Conservation (phyloP, 2,888 invertebrate species). For the Ormyrus nitidulus region DNA sequence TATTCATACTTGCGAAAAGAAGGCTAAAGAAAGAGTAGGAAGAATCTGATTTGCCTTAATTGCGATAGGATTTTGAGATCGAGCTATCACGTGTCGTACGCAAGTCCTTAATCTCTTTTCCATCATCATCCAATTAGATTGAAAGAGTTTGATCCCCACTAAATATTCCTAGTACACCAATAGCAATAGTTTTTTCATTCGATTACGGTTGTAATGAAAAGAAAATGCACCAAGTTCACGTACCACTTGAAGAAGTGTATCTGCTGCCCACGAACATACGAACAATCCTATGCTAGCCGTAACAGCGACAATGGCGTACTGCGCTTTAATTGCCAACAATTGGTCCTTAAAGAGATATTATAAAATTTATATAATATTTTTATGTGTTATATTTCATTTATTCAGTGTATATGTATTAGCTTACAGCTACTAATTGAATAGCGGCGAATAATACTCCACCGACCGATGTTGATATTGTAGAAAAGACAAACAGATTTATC, state of each 20-base stretch:
- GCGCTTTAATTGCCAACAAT: constrained; percentile 59
- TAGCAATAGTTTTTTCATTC: no score
- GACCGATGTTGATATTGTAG: constrained; percentile 49
- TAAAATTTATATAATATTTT: constrained; percentile 12
- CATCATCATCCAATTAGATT: constrained; percentile 33
- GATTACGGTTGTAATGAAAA: not conserved
- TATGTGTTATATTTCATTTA: not conserved
- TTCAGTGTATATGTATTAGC: constrained; percentile 6
- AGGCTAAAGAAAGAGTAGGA: constrained; percentile 43
- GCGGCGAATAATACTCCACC: constrained; percentile 57
- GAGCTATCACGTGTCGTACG: constrained; percentile 30
- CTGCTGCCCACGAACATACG: constrained; percentile 66
- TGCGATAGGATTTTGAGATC: constrained; percentile 39
- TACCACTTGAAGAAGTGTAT: constrained; percentile 63
- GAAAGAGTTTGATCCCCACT: constrained; percentile 38
- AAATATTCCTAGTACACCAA: constrained; percentile 8
- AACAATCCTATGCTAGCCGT: constrained; percentile 64
- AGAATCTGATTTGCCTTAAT: constrained; percentile 30
- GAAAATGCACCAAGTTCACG: not conserved
- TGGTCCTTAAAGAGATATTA: constrained; percentile 56
- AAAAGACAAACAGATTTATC: constrained; percentile 51
- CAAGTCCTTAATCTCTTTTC: constrained; percentile 26
- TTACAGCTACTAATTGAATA: constrained; percentile 59
- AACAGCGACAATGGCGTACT: constrained; percentile 59
- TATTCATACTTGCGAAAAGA: constrained; percentile 32